phyloP scores from a whole-genome alignment of 1,140 invertebrate species.

The Ceratitis capitata region DNA sequence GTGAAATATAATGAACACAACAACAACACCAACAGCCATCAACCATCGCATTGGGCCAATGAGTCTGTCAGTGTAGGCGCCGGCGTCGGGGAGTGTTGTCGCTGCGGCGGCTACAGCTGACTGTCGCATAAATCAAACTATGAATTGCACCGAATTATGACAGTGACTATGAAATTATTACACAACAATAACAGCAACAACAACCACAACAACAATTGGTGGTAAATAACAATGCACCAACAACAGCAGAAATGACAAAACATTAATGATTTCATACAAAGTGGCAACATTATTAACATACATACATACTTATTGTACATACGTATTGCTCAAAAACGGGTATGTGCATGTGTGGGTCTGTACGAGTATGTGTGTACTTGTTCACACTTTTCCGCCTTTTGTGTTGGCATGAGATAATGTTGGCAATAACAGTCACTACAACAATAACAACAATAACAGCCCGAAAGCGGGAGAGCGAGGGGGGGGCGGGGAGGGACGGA shows the following conservation, averaged over 20 bases:
- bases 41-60: background rate
- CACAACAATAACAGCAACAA: background rate
- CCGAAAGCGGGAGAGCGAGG: too few relatives aligned
- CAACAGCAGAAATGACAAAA: background rate
- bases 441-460: background rate
- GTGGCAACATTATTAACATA: background rate
- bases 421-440: background rate
- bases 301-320: background rate
- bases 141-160: conserved; percentile 30
- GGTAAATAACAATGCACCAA: too few relatives aligned
- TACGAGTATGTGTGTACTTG: background rate
- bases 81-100: background rate
- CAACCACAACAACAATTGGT: background rate
- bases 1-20: background rate
- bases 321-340: background rate
- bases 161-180: conserved; percentile 17
- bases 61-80: background rate
- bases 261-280: background rate
- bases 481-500: too few relatives aligned
- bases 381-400: conserved; percentile 15
- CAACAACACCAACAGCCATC: background rate
- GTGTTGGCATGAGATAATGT: background rate
- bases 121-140: conserved; percentile 9
- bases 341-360: background rate
- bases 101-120: background rate